Conservation (phyloP, 2,888 invertebrate genomes). For the Philhelius pedissequus region DNA sequence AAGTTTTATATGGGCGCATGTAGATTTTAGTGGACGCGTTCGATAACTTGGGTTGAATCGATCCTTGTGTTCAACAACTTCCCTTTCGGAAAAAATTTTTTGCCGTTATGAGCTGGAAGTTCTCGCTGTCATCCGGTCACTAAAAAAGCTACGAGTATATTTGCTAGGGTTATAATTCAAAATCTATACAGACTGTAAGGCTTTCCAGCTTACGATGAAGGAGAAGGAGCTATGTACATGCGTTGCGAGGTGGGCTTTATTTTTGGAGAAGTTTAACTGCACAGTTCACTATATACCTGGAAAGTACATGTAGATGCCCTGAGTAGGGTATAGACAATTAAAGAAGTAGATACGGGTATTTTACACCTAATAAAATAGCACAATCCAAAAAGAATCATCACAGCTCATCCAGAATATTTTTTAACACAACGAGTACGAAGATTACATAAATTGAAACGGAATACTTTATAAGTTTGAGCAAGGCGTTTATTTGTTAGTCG, state of each 20-base stretch:
- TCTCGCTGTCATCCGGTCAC: background rate
- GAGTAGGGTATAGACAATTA: conserved; percentile 24
- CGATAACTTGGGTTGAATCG: too few relatives aligned
- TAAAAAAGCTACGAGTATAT: background rate
- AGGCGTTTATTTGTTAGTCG: conserved; percentile 24
- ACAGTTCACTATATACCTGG: conserved; percentile 48
- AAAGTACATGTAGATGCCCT: conserved; percentile 37
- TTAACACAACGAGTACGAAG: background rate
- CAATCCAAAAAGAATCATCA: background rate
- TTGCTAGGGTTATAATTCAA: background rate
- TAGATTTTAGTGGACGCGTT: too few relatives aligned
- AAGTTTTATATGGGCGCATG: too few relatives aligned
- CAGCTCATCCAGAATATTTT: background rate
- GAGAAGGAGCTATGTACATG: conserved; percentile 69
- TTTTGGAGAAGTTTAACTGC: conserved; percentile 21
- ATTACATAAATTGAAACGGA: conserved; percentile 7
- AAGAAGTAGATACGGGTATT: background rate
- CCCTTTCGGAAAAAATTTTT: background rate
- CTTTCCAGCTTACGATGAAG: background rate
- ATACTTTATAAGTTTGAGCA: too few relatives aligned
- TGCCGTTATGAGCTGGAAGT: background rate
- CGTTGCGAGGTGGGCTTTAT: conserved; percentile 72
- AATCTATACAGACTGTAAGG: background rate
- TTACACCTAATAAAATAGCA: background rate
- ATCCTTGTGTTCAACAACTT: background rate